A percentile compares a stretch with the other conserved stretches of the same genome.
These are phyloP conservation scores for Microchirus variegatus DNA, from an alignment of 2,797 vertebrate species.

Conservation along the genomic window DNA sequence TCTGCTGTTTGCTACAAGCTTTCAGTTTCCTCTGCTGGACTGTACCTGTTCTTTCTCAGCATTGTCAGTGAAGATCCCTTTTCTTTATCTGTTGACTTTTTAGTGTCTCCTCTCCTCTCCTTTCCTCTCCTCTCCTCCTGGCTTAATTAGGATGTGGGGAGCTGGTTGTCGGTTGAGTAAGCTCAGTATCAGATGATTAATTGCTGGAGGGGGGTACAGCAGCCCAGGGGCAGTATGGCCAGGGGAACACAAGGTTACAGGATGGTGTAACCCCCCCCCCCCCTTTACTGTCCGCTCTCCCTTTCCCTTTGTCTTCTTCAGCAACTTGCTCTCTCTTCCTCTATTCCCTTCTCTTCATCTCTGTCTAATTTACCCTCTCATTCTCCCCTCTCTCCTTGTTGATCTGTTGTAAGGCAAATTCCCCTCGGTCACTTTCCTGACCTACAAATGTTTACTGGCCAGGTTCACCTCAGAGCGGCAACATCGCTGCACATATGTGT, in stretches of 20 bases:
- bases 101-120: background rate
- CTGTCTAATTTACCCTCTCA: conserved; percentile 72
- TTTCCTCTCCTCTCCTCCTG: conserved; percentile 5
- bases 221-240: conserved; percentile 71
- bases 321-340: conserved; percentile 37
- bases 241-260: conserved; percentile 81
- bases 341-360: conserved; percentile 57
- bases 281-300: conserved; percentile 20
- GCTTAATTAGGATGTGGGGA: conserved; percentile 83
- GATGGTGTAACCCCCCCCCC: conserved; percentile 46
- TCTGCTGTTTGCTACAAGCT: conserved; percentile 30
- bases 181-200: conserved; percentile 86
- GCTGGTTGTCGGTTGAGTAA: conserved; percentile 81
- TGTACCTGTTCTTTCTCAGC: conserved; percentile 31
- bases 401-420: conserved; percentile 62
- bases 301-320: conserved; percentile 41
- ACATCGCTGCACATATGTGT: conserved; percentile 61
- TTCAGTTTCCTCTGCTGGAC: conserved; percentile 16
- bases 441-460: conserved; percentile 39
- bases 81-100: conserved; percentile 25
- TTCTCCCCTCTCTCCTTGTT: conserved; percentile 60
- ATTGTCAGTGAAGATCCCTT: conserved; percentile 36
- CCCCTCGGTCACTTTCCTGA: conserved; percentile 52
- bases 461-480: conserved; percentile 46
- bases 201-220: conserved; percentile 78